These are phyloP conservation scores for Lampris incognitus DNA, from an alignment of 2,113 vertebrate genomes.

Conservation along the genomic window DNA sequence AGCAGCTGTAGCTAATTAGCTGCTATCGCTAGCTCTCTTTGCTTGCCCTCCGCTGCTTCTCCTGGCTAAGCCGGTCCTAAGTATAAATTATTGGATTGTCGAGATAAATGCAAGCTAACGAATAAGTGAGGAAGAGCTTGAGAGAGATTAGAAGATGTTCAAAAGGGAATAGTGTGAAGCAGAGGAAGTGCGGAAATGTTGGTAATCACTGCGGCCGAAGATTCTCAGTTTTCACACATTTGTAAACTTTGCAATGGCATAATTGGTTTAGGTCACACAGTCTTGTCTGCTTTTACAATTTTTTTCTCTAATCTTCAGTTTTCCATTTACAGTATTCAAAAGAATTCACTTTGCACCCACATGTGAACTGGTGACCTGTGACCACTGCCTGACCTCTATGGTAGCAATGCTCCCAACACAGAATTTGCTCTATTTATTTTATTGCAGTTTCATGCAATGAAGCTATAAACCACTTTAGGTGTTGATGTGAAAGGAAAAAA, in stretches of 20 bases:
- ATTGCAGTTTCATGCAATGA: too few relatives aligned
- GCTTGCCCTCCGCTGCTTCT: constrained; percentile 76
- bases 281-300: background rate
- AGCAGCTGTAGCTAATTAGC: constrained; percentile 91
- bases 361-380: constrained; percentile 2
- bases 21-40: constrained; percentile 85
- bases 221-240: constrained; percentile 23
- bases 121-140: constrained; percentile 44
- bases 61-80: constrained; percentile 73
- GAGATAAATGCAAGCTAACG: constrained; percentile 71
- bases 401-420: background rate
- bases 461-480: too few relatives aligned
- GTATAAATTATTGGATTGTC: constrained; percentile 79
- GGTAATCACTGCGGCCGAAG: background rate
- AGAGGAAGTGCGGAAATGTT: constrained; percentile 3
- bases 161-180: constrained; percentile 18
- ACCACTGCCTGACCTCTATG: background rate
- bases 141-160: constrained; percentile 29
- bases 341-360: constrained; percentile 26
- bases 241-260: constrained; percentile 26
- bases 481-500: too few relatives aligned
- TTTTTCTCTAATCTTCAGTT: background rate
- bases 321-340: constrained; percentile 9
- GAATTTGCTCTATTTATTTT: too few relatives aligned
- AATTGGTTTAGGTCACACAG: background rate